Base-by-base conservation (phyloP, 2,888 invertebrate species). In the Drosophila robusta region DNA sequence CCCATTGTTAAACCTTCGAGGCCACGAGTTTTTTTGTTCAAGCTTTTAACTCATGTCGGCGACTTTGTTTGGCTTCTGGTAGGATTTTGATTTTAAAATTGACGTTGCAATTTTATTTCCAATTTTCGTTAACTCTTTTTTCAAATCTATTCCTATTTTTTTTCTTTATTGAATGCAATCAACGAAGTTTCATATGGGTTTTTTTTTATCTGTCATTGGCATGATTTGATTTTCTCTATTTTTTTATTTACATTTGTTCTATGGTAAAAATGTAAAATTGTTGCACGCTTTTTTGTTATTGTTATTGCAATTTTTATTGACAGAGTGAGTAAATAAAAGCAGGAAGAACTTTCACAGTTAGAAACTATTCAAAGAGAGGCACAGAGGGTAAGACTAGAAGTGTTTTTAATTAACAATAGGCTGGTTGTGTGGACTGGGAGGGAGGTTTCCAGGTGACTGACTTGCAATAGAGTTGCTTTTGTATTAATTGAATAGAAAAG, bases 141-240 rank as follows among this genome's bases (percentile, higher is more conserved):
- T 24, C 29, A 49, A 55, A 32, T 50, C 44, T 16, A 36, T 22
- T 29, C 38, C 29, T 3, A 3, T 22, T 18, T 22, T 24, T 22
- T 38, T 54, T 51, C 64, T 58, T 55, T n/a, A n/a, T n/a, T 6
- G 52, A 55, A 65, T 49, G 84, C 86, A 88, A 86, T 83, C 86
- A 83, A 74, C 64, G 49, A 26, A 32, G 45, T 70, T 69, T 65
- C 51, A 36, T 26, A 61, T 41, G 50, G 52, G 26, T 47, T 34
- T 54, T 42, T 26, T 68, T 42, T 49, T 58, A 38, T 22, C 45
- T 64, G 50, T 60, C 67, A 58, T 18, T 52, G 58, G 67, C 75
- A 78, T 69, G 78, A 81, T 81, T 85, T 77, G 50, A 66, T 63
- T 65, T 68, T 65, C 66, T 54, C 16, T 39, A 29, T 39, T 61